phyloP scores from a whole-genome alignment of 1,140 invertebrate genomes.

The Globodera ellingtonae region DNA sequence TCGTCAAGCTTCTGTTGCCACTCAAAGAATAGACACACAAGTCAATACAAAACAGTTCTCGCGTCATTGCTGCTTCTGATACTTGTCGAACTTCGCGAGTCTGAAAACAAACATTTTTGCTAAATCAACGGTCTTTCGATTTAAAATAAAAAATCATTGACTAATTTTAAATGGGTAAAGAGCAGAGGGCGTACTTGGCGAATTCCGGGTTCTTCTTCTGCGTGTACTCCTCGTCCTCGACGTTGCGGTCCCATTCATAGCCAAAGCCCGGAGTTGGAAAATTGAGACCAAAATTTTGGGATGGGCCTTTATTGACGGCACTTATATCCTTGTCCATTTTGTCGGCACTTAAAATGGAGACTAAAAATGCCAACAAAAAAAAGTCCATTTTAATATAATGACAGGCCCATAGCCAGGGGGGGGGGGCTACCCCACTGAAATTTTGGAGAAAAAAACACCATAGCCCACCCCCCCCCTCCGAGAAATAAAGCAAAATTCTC shows the following conservation, averaged over 20 bases:
- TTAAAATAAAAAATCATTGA: no score
- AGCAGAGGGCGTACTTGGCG: conserved; percentile 7
- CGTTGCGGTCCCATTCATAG: conserved; percentile 42
- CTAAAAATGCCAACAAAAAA: neutral
- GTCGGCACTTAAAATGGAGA: neutral
- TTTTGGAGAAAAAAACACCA: no score
- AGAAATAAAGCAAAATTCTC: no score
- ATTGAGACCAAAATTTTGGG: conserved; percentile 42
- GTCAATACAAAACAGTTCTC: neutral
- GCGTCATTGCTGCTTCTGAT: neutral
- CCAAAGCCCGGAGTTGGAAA: conserved; percentile 46
- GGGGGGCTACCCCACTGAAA: no score
- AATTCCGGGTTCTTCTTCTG: conserved; percentile 38
- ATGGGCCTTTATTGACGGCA: conserved; percentile 38
- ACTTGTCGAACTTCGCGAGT: conserved; percentile 3
- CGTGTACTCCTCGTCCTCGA: conserved; percentile 19
- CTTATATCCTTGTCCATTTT: neutral
- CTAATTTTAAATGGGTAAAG: no score
- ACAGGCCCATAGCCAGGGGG: neutral
- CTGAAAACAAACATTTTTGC: neutral
- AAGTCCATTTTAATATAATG: neutral
- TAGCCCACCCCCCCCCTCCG: no score
- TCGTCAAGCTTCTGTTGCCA: no score
- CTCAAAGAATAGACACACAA: neutral
- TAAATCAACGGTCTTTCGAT: no score